These are phyloP conservation scores for Clostera curtula DNA, from an alignment of 2,888 invertebrate genomes.

Conservation along the genomic window DNA sequence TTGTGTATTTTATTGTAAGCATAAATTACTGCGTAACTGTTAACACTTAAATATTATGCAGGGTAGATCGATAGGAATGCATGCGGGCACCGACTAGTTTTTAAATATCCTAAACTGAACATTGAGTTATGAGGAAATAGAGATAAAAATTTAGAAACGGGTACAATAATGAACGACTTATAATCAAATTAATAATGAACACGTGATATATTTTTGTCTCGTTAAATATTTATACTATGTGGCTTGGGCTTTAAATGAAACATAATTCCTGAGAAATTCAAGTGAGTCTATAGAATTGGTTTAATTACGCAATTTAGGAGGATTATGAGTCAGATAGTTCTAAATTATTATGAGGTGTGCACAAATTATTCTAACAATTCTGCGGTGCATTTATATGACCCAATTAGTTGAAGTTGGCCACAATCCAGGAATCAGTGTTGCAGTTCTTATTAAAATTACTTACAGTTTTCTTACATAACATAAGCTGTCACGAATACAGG, in stretches of 20 bases:
- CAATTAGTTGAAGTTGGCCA: slow-evolving; percentile 51
- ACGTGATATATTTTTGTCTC: too few relatives aligned
- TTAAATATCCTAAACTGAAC: too few relatives aligned
- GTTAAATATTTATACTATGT: too few relatives aligned
- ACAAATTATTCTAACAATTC: slow-evolving; percentile 37
- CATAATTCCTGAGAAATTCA: too few relatives aligned
- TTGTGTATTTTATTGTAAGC: too few relatives aligned
- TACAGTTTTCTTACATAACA: slow-evolving; percentile 25
- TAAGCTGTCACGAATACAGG: slow-evolving; percentile 10
- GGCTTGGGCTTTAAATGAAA: too few relatives aligned
- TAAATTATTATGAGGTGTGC: slow-evolving; percentile 22
- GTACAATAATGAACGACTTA: too few relatives aligned
- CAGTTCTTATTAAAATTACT: slow-evolving; percentile 41
- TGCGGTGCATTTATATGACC: slow-evolving; percentile 45
- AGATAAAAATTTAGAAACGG: too few relatives aligned
- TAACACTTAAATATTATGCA: slow-evolving; percentile 39
- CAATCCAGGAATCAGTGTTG: slow-evolving; percentile 39
- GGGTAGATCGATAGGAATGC: slow-evolving; percentile 43
- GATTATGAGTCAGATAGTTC: slow-evolving; percentile 18
- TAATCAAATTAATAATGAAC: too few relatives aligned
- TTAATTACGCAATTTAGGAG: slow-evolving; percentile 10
- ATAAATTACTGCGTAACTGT: slow-evolving; percentile 27
- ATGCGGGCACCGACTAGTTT: slow-evolving; percentile 44
- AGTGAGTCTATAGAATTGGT: slow-evolving; percentile 6
- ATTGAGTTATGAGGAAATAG: slow-evolving; percentile 5